Percentiles rank a stretch among this genome's conserved stretches.
These are phyloP conservation scores for Tinea semifulvella DNA, from an alignment of 2,888 invertebrate genomes.

Conservation along the genomic window DNA sequence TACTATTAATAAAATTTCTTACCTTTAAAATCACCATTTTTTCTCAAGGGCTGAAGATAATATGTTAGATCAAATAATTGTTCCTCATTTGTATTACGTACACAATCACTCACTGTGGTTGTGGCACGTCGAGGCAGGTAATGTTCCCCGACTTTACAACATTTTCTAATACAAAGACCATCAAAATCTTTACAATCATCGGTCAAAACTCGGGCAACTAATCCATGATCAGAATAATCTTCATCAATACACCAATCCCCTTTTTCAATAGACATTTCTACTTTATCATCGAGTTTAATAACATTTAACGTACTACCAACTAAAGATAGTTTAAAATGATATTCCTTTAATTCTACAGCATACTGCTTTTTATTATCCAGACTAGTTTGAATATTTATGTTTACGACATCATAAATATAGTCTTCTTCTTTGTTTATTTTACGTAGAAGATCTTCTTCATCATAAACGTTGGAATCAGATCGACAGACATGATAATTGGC, in stretches of 20 bases:
- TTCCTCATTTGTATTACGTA: slow-evolving; percentile 32
- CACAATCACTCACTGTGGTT: slow-evolving; percentile 37
- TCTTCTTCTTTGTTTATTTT: slow-evolving; percentile 24
- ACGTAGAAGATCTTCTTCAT: slow-evolving; percentile 17
- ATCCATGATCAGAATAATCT: slow-evolving; percentile 24
- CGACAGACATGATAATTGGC: slow-evolving; percentile 37
- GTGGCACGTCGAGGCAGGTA: slow-evolving; percentile 39
- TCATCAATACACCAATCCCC: slow-evolving; percentile 57
- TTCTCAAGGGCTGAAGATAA: slow-evolving; percentile 36
- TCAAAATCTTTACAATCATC: slow-evolving; percentile 35
- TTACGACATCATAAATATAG: slow-evolving; percentile 35
- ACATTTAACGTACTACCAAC: slow-evolving; percentile 35
- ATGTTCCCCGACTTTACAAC: slow-evolving; percentile 63
- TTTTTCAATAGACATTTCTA: slow-evolving; percentile 24
- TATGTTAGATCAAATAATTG: slow-evolving; percentile 36
- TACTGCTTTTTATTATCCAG: slow-evolving; percentile 31
- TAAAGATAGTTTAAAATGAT: slow-evolving; percentile 31
- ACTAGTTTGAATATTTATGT: not conserved
- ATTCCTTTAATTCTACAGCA: slow-evolving; percentile 37
- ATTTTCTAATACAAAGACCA: slow-evolving; percentile 58
- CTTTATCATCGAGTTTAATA: slow-evolving; percentile 25
- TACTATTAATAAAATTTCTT: too few species aligned
- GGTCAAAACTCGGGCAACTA: slow-evolving; percentile 46
- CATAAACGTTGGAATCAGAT: not conserved
- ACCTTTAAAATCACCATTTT: slow-evolving; percentile 32